Base-by-base conservation (phyloP, 2,888 invertebrate genomes). In the Dynastes maya region DNA sequence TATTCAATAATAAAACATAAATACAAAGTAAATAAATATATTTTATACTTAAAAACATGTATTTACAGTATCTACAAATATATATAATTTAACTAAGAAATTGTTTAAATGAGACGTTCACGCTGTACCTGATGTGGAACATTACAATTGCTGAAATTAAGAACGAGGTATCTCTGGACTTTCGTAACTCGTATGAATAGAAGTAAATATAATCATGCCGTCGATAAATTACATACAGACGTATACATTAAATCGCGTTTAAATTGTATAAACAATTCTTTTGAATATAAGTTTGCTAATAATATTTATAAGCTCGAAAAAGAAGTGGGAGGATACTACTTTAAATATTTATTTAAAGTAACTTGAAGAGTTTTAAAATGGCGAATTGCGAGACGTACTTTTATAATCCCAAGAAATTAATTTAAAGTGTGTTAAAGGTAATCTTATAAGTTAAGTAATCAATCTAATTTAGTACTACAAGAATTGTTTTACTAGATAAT, bases 41-140 rank as follows among this genome's bases (percentile, higher is more conserved):
- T 71, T 53, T 53, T 64, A 40, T 55, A 13, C 9, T 45, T 68
- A 67, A 65, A 76, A 67, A 78, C 65, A 72, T 71, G 71, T 78
- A 71, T 65, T 71, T 78, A 72, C 77, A 70, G 8, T 78, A 78
- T 78, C 72, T 78, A 71, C 71, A 78, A 78, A 78, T 64, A 78
- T 72, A 58, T 58, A 53, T 72, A 78, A 61, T 32, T 49, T 32
- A 67, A 45, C 16, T 67, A 67, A 22, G n/a, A 40, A 27, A 27
- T 61, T 32, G 29, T 63, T 29, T 68, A 51, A 49, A 51, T 68
- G 49, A 27, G 13, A 51, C 13, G 13, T 68, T 51, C 29, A 5
- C 49, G 11, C 51, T 68, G 11, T 51, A 27, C 51, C 29, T 68
- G 51, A 68, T 27, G 13, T 68, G 49, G 51, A 68, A 51, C 29